Evolutionary conservation across 2,888 invertebrate genomes (phyloP).

Genomic region (Cremastinae sp.): DNA sequence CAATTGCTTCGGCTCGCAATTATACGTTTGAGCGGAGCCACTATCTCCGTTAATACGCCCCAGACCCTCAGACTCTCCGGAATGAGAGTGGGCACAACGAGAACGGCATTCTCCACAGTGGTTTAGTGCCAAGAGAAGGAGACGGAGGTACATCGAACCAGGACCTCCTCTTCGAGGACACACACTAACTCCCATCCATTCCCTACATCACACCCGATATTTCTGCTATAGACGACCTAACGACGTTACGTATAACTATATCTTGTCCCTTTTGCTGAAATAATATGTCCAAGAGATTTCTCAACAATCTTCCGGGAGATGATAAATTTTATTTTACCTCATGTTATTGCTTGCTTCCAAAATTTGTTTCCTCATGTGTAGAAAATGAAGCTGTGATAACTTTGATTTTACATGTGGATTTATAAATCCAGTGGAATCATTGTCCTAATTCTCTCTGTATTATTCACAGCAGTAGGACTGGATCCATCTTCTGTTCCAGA

Average conservation of each 20-base stretch:
- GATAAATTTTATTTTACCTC: too few relatives aligned
- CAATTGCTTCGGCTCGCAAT: slow-evolving; percentile 78
- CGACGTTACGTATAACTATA: slow-evolving; percentile 32
- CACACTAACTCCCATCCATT: not conserved
- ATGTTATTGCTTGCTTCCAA: too few relatives aligned
- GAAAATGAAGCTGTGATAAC: too few relatives aligned
- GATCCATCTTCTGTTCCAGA: too few relatives aligned
- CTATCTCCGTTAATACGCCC: slow-evolving; percentile 78
- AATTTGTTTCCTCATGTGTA: too few relatives aligned
- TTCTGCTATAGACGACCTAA: slow-evolving; percentile 37
- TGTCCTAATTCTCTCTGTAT: too few relatives aligned
- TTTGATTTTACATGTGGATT: too few relatives aligned
- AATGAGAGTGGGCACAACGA: slow-evolving; percentile 30
- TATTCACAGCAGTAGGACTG: too few relatives aligned
- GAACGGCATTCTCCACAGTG: slow-evolving; percentile 32
- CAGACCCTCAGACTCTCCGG: slow-evolving; percentile 67
- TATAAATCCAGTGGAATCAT: too few relatives aligned
- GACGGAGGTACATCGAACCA: slow-evolving; percentile 42
- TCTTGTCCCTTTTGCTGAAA: not conserved
- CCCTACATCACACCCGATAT: slow-evolving; percentile 10
- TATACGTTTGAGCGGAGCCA: slow-evolving; percentile 79
- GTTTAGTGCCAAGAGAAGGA: slow-evolving; percentile 20
- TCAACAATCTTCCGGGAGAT: not conserved
- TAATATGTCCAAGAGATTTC: too few relatives aligned
- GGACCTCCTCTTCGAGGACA: slow-evolving; percentile 38